Conservation (phyloP, 1,140 invertebrate species). For the Drosophila tsacasi region DNA sequence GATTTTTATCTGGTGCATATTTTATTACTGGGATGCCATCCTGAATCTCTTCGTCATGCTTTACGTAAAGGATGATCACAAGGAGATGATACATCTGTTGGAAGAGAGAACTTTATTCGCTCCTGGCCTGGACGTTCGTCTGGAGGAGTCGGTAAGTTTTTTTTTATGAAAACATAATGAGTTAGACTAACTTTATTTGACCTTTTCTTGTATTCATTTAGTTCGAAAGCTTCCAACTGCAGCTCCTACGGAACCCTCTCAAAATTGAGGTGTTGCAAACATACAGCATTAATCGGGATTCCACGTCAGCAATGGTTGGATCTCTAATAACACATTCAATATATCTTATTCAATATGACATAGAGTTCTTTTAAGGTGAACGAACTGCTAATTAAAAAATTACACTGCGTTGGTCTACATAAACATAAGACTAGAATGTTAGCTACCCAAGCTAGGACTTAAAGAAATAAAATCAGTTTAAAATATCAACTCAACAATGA, state of each 20-base stretch:
- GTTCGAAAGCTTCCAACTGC: constrained; percentile 37
- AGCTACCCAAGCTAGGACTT: no score
- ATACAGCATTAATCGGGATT: constrained; percentile 9
- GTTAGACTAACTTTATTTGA: no score
- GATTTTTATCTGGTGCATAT: background rate
- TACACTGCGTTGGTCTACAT: no score
- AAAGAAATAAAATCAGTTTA: no score
- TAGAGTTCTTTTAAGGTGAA: constrained; percentile 25
- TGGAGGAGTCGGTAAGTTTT: constrained; percentile 22
- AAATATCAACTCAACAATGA: no score
- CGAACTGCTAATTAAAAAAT: background rate
- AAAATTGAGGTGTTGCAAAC: constrained; percentile 11
- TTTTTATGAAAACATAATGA: no score
- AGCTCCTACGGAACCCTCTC: constrained; percentile 26
- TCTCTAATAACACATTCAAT: constrained; percentile 26
- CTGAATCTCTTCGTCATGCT: constrained; percentile 3
- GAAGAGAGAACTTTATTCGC: constrained; percentile 22
- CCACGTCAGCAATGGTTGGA: constrained; percentile 10
- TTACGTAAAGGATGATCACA: constrained; percentile 12
- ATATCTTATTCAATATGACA: constrained; percentile 37
- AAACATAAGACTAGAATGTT: no score
- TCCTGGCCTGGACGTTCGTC: constrained; percentile 6
- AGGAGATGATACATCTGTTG: background rate
- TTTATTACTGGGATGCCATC: constrained; percentile 28
- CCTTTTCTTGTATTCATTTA: background rate